Base-by-base conservation (phyloP, 2,888 invertebrate genomes). In the Homarus gammarus region DNA sequence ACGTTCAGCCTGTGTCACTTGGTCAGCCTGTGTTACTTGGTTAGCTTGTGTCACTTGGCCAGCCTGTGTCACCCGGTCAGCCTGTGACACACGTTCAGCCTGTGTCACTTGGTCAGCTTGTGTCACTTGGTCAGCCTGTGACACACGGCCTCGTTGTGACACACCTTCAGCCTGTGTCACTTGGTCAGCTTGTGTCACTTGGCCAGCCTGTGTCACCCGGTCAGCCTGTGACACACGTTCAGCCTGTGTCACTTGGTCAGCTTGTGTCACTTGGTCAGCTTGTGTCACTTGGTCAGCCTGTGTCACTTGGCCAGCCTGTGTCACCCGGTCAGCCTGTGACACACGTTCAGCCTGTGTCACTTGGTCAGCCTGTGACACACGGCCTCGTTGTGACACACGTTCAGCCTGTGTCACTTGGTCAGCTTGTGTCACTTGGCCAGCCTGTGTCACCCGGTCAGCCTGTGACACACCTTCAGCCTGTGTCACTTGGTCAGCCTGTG, bases 1-100 rank as follows among this genome's bases (percentile, higher is more conserved):
- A 49, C 77, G 18, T n/a, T 0, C 36, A 6, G 6, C 33, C 36
- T 15, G 33, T 61, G 61, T 36, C 40, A 82, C 56, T 10, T 83
- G 22, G 49, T 83, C 72, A 44, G 70, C 31, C 44, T 82, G 40
- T 82, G 81, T n/a, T n/a, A n/a, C n/a, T n/a, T n/a, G n/a, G n/a
- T n/a, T n/a, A n/a, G n/a, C n/a, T n/a, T n/a, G n/a, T n/a, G n/a
- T n/a, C n/a, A n/a, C n/a, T n/a, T n/a, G n/a, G n/a, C n/a, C n/a
- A 51, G 77, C 22, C 31, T 40, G 22, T 51, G 77, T 40, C 18
- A 51, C 77, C 2, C 15, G 70, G 31, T 15, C 70, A 31, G 1
- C 33, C 70, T 70, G 73, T n/a, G 8, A 18, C 27, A 12, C 38
- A 2, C 22, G 6, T 40, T 33, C 33, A 22, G 31, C 51, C 33